phyloP scores from a whole-genome alignment of 64 coral and sea anemone genomes.

The Montipora efflorescens region DNA sequence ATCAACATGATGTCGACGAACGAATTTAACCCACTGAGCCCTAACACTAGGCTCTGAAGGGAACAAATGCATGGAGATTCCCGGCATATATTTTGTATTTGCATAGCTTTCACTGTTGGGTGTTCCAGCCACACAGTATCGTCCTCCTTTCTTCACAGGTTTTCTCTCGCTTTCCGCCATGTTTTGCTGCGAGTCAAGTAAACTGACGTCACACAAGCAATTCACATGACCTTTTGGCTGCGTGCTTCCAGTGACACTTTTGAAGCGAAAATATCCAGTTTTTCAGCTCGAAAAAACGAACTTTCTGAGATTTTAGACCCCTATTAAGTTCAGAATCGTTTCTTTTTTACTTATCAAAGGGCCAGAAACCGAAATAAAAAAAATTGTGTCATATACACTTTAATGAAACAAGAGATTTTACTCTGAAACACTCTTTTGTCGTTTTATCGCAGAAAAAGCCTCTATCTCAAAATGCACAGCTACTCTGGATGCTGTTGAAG shows the following conservation, averaged over 20 bases:
- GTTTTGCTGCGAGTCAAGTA: background rate
- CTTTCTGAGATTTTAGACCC: background rate
- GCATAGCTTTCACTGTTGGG: conserved; percentile 48
- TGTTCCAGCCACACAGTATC: conserved; percentile 69
- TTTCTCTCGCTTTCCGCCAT: conserved; percentile 32
- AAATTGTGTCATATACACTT: too few species aligned
- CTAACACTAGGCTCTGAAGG: conserved; percentile 40
- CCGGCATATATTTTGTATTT: conserved; percentile 35
- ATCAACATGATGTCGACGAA: conserved; percentile 57
- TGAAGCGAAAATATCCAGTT: background rate
- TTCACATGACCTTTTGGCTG: conserved; percentile 59
- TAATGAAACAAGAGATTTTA: too few species aligned
- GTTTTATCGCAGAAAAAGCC: too few species aligned
- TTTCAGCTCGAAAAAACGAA: background rate
- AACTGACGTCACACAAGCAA: conserved; percentile 58
- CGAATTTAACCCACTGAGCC: conserved; percentile 54
- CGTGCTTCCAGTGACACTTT: background rate
- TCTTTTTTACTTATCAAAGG: background rate
- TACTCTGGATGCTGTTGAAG: too few species aligned
- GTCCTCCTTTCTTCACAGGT: conserved; percentile 33
- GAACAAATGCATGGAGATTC: conserved; percentile 56
- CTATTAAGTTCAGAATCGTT: background rate
- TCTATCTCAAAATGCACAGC: too few species aligned
- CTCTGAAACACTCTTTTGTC: too few species aligned
- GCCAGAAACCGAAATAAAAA: background rate